Evolutionary conservation across 2,797 vertebrate genomes (phyloP), one percentile per base, ranked within the genome.

Genomic region (Natrix natrix): DNA sequence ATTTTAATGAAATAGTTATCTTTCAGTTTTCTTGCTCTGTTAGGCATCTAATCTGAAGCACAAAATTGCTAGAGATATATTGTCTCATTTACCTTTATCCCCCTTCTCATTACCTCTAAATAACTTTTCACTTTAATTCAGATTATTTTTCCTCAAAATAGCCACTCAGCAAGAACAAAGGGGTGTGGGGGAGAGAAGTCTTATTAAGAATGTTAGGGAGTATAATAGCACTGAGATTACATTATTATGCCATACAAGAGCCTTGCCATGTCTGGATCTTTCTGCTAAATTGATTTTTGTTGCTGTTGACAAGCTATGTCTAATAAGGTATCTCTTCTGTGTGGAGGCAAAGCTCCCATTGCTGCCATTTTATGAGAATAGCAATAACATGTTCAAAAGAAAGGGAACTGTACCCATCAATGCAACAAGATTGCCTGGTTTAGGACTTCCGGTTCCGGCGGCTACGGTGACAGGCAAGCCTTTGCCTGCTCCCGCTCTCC

Each of bases 11-110:
- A 90, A 91, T 93, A 95, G 54, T 90, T 90, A 88, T 48, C 93
- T 55, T 74, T 91, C 94, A 4, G 74, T 83, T 56, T 90, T 94
- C 89, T 54, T 94, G 91, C 92, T 93, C 78, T 92, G 94, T 92
- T 43, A 92, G 94, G 94, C 95, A 96, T 95, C 94, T 96, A 96
- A 96, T 96, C 94, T 94, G 95, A 93, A 94, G 94, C 94, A 95
- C 92, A 95, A 93, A 94, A 95, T 94, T 94, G 88, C 95, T 96
- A 94, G 92, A 96, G 95, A 93, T 96, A 90, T 93, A 95, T 92
- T 94, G 94, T 91, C 55, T 95, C 93, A 14, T 95, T 95, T 96
- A 61, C 83, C 95, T 92, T 92, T 89, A 90, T 52, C 54, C 59
- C 59, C 52, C 93, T 94, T 91, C 89, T 94, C n/a, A 95, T 96